A percentile compares a stretch with the other conserved stretches of the same genome.
Conservation (phyloP, 2,888 invertebrate species). For the Prosapia bicincta region DNA sequence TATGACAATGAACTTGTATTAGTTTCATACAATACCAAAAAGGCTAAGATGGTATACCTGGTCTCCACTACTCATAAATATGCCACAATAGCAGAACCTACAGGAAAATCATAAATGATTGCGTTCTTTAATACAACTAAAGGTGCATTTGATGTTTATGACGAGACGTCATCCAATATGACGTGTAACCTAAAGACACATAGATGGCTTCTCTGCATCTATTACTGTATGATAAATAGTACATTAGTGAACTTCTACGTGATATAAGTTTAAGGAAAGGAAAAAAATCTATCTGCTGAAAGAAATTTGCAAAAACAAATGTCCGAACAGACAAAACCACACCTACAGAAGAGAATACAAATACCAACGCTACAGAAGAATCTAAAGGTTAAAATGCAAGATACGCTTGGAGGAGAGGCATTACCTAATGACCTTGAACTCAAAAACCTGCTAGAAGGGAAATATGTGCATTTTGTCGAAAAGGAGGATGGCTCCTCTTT, state of each 20-base stretch:
- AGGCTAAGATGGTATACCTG: no score
- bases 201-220: constrained; percentile 12
- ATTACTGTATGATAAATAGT: constrained; percentile 18
- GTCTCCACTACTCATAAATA: no score
- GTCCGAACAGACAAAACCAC: constrained; percentile 4
- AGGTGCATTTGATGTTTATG: constrained; percentile 22
- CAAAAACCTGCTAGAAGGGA: constrained; percentile 10
- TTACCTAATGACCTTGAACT: background rate
- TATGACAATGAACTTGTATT: no score
- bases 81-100: constrained; percentile 4
- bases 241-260: constrained; percentile 18
- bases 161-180: constrained; percentile 21
- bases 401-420: constrained; percentile 14
- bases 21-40: no score
- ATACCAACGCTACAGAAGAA: no score
- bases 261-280: constrained; percentile 13
- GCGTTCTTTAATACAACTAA: constrained; percentile 23
- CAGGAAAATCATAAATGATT: no score
- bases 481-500: constrained; percentile 18
- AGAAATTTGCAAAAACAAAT: constrained; percentile 20
- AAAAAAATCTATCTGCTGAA: no score
- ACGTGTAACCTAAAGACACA: constrained; percentile 14
- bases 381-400: constrained; percentile 16
- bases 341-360: no score
- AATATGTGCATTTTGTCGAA: constrained; percentile 21